Base-by-base conservation (phyloP, 2,113 vertebrate species). In the Cynoglossus semilaevis region DNA sequence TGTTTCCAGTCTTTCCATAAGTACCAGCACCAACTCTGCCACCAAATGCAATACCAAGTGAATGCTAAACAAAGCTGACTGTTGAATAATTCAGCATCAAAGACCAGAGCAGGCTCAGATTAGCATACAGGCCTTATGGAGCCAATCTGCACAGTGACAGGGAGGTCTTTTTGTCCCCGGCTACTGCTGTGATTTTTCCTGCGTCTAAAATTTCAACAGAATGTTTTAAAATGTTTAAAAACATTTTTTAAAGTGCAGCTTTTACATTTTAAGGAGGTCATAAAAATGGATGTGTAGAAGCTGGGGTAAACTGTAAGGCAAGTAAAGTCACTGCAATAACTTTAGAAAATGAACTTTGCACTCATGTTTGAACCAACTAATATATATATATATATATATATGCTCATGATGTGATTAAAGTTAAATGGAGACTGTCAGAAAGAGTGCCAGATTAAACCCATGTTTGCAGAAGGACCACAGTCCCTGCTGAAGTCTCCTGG, bases 51-150 rank as follows among this genome's bases (percentile, higher is more conserved):
- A 76, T 83, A 85, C 77, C 77, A 71, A 67, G 77, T 87, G 85
- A 88, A 91, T 91, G 81, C 85, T 88, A 88, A 90, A 90, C 88
- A 90, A 90, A 86, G 83, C 86, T 84, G 82, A 77, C 81, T 88
- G 82, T 72, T 91, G 88, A 91, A 91, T 90, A 88, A 91, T 90
- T 88, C 83, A 89, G 75, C 56, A 65, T 72, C 81, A 84, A 70
- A 46, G 83, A 80, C 83, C 83, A 58, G 71, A 80, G 83, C 67
- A 52, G 79, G 65, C 71, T 74, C 63, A 9, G 60, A 90, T 91
- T 88, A 88, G 81, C 89, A 90, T 88, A 85, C 58, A 67, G 81
- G 81, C 86, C 88, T 88, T 79, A 84, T 85, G 86, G 88, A 86
- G 76, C 82, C 82, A 85, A 85, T 87, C 88, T 88, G 82, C 76